Evolutionary conservation across 2,797 vertebrate species (phyloP).

Genomic region (Liasis olivaceus): DNA sequence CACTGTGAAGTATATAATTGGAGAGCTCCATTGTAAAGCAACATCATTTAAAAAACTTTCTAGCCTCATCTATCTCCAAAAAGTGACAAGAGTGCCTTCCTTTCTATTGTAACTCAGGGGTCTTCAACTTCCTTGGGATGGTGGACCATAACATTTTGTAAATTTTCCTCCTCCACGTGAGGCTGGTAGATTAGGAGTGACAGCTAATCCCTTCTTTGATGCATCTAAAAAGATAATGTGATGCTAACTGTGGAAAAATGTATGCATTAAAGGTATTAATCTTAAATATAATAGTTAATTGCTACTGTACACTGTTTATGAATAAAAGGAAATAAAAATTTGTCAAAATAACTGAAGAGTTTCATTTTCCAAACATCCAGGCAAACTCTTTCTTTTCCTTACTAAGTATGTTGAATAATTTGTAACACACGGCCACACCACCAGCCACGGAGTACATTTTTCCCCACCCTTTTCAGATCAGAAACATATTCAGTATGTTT

Average conservation of each 20-base stretch:
- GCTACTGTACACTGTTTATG: background rate
- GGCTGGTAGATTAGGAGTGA: background rate
- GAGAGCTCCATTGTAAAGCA: background rate
- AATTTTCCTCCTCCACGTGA: background rate
- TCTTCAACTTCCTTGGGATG: background rate
- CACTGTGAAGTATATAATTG: background rate
- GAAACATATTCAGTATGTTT: background rate
- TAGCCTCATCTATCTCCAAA: background rate
- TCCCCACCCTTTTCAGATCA: background rate
- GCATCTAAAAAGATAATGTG: background rate
- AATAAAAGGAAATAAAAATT: background rate
- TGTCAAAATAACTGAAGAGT: background rate
- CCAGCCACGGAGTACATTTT: background rate
- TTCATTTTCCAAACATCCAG: background rate
- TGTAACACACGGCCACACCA: background rate
- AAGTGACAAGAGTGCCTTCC: background rate
- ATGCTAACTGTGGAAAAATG: background rate
- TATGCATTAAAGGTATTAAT: background rate
- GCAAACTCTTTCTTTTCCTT: background rate
- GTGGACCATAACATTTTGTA: background rate
- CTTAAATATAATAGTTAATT: background rate
- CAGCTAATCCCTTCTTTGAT: background rate
- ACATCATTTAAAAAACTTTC: background rate
- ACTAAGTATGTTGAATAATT: background rate
- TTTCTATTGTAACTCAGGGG: background rate